phyloP scores from a whole-genome alignment of 2,888 invertebrate species.

The Poecilobothrus nobilitatus region DNA sequence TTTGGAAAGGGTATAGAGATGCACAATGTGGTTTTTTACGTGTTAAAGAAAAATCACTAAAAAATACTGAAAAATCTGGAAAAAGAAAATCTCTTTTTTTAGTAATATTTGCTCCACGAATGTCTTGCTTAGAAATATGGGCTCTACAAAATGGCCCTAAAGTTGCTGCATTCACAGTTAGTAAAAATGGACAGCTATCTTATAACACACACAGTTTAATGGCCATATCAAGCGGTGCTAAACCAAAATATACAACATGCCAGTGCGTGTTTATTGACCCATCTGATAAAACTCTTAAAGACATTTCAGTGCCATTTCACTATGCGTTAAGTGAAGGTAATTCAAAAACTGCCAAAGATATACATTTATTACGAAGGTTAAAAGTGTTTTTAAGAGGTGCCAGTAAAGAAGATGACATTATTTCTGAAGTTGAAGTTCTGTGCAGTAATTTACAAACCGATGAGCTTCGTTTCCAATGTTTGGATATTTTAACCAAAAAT shows the following conservation, averaged over 20 bases:
- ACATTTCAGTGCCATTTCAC: slow-evolving; percentile 82
- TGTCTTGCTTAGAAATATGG: slow-evolving; percentile 91
- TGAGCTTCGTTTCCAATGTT: slow-evolving; percentile 60
- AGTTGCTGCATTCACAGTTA: slow-evolving; percentile 83
- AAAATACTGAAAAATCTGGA: slow-evolving; percentile 30
- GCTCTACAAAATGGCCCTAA: slow-evolving; percentile 80
- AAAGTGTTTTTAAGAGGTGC: slow-evolving; percentile 55
- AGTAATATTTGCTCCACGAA: slow-evolving; percentile 85
- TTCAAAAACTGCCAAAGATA: slow-evolving; percentile 76
- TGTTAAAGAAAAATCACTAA: slow-evolving; percentile 55
- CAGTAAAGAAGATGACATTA: slow-evolving; percentile 43
- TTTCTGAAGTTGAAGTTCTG: slow-evolving; percentile 32
- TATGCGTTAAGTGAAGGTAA: slow-evolving; percentile 80
- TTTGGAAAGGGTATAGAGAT: slow-evolving; percentile 94
- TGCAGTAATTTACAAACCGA: slow-evolving; percentile 60
- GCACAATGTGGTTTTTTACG: slow-evolving; percentile 92
- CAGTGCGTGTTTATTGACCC: slow-evolving; percentile 76
- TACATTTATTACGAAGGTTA: slow-evolving; percentile 73
- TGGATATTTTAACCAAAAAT: slow-evolving; percentile 60
- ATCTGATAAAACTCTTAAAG: slow-evolving; percentile 66
- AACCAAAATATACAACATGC: slow-evolving; percentile 53
- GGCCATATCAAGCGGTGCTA: slow-evolving; percentile 55
- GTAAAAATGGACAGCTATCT: slow-evolving; percentile 70
- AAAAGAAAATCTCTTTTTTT: slow-evolving; percentile 63
- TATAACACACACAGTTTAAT: slow-evolving; percentile 75